These are phyloP conservation scores for Onychomys arenicola DNA, from an alignment of 2,797 vertebrate species.

Conservation along the genomic window DNA sequence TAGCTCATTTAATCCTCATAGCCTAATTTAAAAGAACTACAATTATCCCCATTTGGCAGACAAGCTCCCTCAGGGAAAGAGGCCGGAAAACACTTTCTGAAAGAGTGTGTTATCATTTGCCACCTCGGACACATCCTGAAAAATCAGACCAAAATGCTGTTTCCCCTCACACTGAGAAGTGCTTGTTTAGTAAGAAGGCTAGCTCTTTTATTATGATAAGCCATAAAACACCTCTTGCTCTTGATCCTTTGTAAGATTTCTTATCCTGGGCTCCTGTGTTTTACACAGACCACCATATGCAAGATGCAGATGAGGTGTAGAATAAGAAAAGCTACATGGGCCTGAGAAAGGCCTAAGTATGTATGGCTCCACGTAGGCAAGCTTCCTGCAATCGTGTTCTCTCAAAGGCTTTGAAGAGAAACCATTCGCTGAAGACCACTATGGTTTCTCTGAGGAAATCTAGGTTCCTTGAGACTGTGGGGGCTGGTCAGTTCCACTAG, in stretches of 20 bases:
- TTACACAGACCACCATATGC: not conserved
- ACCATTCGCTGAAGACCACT: not conserved
- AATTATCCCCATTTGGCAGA: not conserved
- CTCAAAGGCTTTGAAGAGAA: not conserved
- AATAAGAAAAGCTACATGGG: not conserved
- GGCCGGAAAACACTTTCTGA: not conserved
- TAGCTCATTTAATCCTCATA: not conserved
- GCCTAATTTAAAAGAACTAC: not conserved
- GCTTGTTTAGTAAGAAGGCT: not conserved
- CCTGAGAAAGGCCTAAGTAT: not conserved
- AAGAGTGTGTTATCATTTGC: not conserved
- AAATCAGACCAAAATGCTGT: not conserved
- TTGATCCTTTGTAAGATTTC: not conserved
- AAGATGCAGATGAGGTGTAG: not conserved
- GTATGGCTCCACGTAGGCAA: not conserved
- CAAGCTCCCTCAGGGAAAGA: not conserved
- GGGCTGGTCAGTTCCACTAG: not conserved
- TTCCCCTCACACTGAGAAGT: not conserved
- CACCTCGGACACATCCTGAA: not conserved
- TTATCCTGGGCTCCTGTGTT: not conserved
- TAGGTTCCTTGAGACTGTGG: not conserved
- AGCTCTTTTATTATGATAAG: not conserved
- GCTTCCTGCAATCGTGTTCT: not conserved
- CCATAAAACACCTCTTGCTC: not conserved
- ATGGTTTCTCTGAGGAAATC: not conserved